These are phyloP conservation scores for Grallaria varia DNA, from an alignment of 2,113 vertebrate genomes.

Conservation along the genomic window DNA sequence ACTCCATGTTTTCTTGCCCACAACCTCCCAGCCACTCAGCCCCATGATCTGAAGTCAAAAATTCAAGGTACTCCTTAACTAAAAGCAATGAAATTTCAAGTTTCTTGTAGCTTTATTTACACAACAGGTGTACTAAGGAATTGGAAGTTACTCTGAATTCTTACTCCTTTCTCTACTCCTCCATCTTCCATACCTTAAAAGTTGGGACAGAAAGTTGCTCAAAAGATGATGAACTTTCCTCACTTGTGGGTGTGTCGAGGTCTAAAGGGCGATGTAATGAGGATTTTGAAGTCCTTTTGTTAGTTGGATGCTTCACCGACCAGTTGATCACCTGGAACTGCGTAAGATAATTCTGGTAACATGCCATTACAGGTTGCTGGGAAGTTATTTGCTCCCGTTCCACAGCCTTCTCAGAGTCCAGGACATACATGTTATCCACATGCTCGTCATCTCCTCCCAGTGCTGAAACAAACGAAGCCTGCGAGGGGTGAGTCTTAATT, in stretches of 20 bases:
- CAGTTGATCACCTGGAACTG: constrained; percentile 96
- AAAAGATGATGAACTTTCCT: constrained; percentile 89
- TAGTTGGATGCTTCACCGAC: constrained; percentile 92
- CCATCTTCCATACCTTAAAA: constrained; percentile 84
- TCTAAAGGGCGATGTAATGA: constrained; percentile 94
- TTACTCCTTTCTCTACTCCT: neutral
- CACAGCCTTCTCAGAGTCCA: constrained; percentile 82
- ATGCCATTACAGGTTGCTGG: constrained; percentile 91
- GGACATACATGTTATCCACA: constrained; percentile 73
- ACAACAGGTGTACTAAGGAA: neutral
- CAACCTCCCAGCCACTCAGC: neutral
- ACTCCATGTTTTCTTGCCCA: neutral
- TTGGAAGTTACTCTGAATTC: neutral
- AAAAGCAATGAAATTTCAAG: neutral
- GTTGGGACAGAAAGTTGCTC: constrained; percentile 91
- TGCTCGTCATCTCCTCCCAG: constrained; percentile 90
- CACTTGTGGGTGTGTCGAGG: constrained; percentile 93
- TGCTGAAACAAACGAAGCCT: constrained; percentile 95
- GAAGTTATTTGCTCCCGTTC: constrained; percentile 84
- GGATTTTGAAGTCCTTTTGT: constrained; percentile 96
- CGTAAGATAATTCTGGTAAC: constrained; percentile 91
- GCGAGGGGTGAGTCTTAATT: constrained; percentile 88
- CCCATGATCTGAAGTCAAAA: neutral
- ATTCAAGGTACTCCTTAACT: neutral
- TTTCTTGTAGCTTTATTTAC: neutral